Base-by-base conservation (phyloP, 2,888 invertebrate genomes). In the Synanthedon myopaeformis region DNA sequence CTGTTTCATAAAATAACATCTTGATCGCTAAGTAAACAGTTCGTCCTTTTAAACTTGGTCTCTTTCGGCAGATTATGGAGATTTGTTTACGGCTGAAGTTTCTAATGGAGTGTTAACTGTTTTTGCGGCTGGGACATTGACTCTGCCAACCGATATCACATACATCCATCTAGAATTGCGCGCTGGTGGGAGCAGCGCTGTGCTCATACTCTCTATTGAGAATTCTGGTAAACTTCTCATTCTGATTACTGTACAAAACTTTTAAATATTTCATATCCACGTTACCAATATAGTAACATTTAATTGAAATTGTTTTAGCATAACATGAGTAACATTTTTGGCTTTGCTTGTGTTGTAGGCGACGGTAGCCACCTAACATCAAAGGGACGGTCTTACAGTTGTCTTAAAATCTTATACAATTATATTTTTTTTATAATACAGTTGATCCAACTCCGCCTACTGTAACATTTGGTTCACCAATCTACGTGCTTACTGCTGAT, bases 401-500 rank as follows among this genome's bases (percentile, higher is more conserved):
- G 23, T 23, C 23, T 23, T 35, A 35, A 35, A 35, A 35, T 0
- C 35, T 35, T 3, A 8, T 10, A 35, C 10, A 10, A 35, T 35
- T 35, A 8, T 35, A 35, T 35, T 35, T 8, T 45, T 45, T 45
- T 14, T 45, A 8, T 45, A 13, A 57, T 53, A 17, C 58, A 78
- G 79, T 65, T 42, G 57, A 35, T 19, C 66, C 74, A 19, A 54
- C 53, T 8, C 56, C 59, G 2, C 78, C 82, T 1, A 57, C 62
- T 1, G 73, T 86, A 3, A 61, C 70, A 11, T 85, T 86, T 59
- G 65, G 62, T 8, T 72, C 77, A 2, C 42, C 68, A 0, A 70
- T 72, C 0, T 86, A 85, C 59, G 66, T 66, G 35, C 35, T 84
- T 1, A 66, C 63, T 42, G 72, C 73, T n/a, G 69, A 72, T 10